Evolutionary conservation across 1,140 invertebrate genomes (phyloP), one percentile per base, ranked within the genome.

Genomic region (Drosophila ambigua): DNA sequence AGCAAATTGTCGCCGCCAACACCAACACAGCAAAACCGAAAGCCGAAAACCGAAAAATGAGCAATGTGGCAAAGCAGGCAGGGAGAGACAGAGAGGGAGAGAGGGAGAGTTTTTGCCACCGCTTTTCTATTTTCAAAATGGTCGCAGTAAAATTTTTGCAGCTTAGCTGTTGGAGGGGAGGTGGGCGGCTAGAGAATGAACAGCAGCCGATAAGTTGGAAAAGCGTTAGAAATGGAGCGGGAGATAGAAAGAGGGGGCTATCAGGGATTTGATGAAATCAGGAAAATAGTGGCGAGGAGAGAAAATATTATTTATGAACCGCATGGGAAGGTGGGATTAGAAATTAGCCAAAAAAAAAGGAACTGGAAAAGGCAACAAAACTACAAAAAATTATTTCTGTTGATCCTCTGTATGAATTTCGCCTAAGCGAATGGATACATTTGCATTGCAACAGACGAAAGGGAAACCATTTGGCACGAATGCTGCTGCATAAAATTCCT

Each of bases 1-100:
- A 64, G 81, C 81, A 81, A 84, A 84, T 84, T 84, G 81, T 85
- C 77, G 72, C 72, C 73, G 44, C 39, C 54, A 57, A 45, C 39
- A 57, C 15, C 54, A 45, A 13, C n/a, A 39, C 66, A 69, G 35
- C 67, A 58, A 64, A 35, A 20, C 46, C 51, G 39, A 48, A 24
- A 3, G 8, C 45, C 15, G 26, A 45, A 24, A 3, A 11, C 45
- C 15, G 26, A 45, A 59, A 31, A 50, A 59, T 52, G 55, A 65
- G 49, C 62, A 39, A 45, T 41, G 41, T 57, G 57, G 15, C 35
- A 15, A 3, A 5, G 13, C 9, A 26, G 16, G 5, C 11, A 20
- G 20, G 20, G 2, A 20, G 20, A 20, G 20, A 20, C 23, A 24
- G 4, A 8, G 39, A 13, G 15, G 24, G 35, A 23, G 35, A 3